Conservation (phyloP, 2,888 invertebrate species). For the Therioaphis trifolii region DNA sequence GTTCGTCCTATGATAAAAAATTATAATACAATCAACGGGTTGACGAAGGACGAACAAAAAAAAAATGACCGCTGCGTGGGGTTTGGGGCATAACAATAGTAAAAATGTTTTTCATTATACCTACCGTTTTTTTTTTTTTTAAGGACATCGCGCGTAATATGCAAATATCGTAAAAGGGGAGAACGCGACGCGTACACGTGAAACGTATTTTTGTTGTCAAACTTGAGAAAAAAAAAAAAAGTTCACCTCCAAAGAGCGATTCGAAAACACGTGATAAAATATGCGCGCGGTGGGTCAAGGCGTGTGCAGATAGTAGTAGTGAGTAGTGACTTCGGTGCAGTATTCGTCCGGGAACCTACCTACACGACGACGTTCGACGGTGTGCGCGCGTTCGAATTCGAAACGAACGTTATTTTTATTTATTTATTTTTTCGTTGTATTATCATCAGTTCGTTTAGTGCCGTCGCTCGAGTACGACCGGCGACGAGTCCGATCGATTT, state of each 20-base stretch:
- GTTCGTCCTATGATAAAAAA: too few relatives aligned
- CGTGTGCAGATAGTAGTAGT: neutral
- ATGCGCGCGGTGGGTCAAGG: slow-evolving; percentile 5
- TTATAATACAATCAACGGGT: too few relatives aligned
- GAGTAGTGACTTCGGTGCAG: too few relatives aligned
- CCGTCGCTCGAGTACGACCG: too few relatives aligned
- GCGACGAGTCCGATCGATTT: too few relatives aligned
- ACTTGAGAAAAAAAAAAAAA: neutral
- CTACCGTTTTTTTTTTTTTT: neutral
- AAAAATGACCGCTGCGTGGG: slow-evolving; percentile 19
- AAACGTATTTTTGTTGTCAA: neutral
- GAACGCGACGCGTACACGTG: neutral
- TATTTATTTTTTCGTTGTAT: neutral
- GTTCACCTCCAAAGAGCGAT: neutral
- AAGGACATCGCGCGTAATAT: neutral
- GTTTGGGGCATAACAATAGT: slow-evolving; percentile 6
- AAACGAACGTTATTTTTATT: too few relatives aligned
- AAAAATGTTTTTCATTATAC: slow-evolving; percentile 11
- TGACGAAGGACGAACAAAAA: neutral
- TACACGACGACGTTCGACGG: too few relatives aligned
- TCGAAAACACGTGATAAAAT: neutral
- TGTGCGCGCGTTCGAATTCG: too few relatives aligned
- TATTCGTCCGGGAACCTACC: too few relatives aligned
- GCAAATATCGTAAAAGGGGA: slow-evolving; percentile 20
- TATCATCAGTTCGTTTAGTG: too few relatives aligned